A percentile compares a stretch with the other conserved stretches of the same genome.
Evolutionary conservation across 2,797 vertebrate genomes (phyloP).

Genomic region (Scolopax rusticola): DNA sequence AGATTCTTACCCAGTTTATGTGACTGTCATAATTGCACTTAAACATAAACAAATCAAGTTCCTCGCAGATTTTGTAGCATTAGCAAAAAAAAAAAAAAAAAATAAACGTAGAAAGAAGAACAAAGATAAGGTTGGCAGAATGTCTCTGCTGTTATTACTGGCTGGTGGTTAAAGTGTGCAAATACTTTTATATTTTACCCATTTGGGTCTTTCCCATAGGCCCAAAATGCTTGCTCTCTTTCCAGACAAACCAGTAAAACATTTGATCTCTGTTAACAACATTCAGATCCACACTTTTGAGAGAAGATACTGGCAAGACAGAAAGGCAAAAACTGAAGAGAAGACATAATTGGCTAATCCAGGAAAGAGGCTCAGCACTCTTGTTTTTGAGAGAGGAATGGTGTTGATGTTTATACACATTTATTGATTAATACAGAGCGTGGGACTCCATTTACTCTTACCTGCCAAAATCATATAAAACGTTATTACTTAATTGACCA

Average conservation of each 20-base stretch:
- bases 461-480: neutral
- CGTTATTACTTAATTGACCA: neutral
- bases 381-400: neutral
- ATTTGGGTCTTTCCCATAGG: neutral
- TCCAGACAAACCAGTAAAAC: neutral
- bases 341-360: neutral
- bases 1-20: neutral
- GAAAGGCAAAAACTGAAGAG: neutral
- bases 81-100: neutral
- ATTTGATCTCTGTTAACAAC: neutral
- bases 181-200: neutral
- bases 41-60: neutral
- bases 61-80: neutral
- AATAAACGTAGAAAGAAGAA: neutral
- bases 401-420: neutral
- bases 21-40: neutral
- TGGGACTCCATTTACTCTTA: neutral
- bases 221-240: neutral
- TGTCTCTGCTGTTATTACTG: neutral
- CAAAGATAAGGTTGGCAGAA: neutral
- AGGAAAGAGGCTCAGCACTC: neutral
- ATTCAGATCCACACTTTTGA: neutral
- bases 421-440: neutral
- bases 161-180: neutral
- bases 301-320: neutral